phyloP scores from a whole-genome alignment of 2,113 vertebrate species.

The Brienomyrus longianalis region DNA sequence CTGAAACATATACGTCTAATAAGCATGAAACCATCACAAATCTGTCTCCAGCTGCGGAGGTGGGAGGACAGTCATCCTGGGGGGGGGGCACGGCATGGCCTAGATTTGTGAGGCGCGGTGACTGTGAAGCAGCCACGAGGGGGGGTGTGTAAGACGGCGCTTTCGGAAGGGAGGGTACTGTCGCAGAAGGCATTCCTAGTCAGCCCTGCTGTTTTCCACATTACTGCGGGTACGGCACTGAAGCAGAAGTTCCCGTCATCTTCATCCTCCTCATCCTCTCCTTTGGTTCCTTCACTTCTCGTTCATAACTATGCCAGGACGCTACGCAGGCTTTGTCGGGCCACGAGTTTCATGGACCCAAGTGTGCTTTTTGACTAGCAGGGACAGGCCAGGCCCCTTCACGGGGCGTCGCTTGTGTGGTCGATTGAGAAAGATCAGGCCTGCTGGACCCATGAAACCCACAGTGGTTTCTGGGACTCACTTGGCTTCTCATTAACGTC shows the following conservation, averaged over 20 bases:
- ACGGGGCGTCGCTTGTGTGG: neutral
- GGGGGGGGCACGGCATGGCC: neutral
- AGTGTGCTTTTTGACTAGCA: neutral
- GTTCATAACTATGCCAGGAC: neutral
- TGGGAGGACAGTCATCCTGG: neutral
- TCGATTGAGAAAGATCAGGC: neutral
- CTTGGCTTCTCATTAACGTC: neutral
- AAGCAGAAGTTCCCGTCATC: neutral
- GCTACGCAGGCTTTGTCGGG: neutral
- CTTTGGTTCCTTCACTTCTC: neutral
- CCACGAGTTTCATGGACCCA: neutral
- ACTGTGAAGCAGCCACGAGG: constrained; percentile 17
- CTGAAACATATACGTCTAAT: neutral
- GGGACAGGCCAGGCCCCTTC: neutral
- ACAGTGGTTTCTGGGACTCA: neutral
- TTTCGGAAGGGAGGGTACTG: neutral
- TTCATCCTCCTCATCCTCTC: neutral
- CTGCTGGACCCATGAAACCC: neutral
- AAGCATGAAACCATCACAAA: neutral
- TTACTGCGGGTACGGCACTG: neutral
- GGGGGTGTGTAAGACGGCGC: neutral
- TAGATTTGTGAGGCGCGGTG: constrained; percentile 27
- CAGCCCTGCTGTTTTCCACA: neutral
- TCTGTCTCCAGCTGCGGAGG: neutral
- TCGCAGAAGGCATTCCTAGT: neutral